Evolutionary conservation across 2,113 vertebrate genomes (phyloP), one percentile per base, ranked within the genome.

Genomic region (Caretta caretta): DNA sequence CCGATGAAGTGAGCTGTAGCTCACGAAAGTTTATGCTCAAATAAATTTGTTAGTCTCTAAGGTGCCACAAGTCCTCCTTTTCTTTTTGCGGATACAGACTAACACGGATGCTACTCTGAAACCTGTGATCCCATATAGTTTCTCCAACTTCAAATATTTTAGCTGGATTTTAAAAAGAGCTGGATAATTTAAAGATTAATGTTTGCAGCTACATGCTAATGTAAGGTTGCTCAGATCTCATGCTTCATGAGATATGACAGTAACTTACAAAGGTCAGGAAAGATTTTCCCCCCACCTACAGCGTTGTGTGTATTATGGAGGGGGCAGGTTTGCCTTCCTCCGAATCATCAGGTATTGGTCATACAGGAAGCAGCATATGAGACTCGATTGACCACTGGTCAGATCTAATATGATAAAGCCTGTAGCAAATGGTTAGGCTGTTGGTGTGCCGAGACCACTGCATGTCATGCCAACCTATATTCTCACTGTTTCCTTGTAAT

Each of bases 161-260:
- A 25, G 86, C 87, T 80, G 92, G 86, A 87, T 94, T 94, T 95
- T 95, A 56, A 89, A 72, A 93, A 95, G 90, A 53, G 51, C 76
- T 78, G 94, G 93, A 87, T 83, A 91, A 54, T 65, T 93, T 94
- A 94, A 90, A 48, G 86, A 96, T 90, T 93, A 22, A 92, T 95
- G 95, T 93, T 87, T 94, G 95, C 96, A 96, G 93, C 96, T 92
- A 94, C 83, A 22, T 94, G 96, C 93, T 90, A 94, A 90, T 87
- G 78, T 90, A 94, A 95, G 92, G 20, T 27, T 92, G 0, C 10
- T 24, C 46, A 53, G 79, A 56, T 88, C 51, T 83, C 90, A 5
- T 86, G 92, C 93, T 95, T 56, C 76, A 50, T 59, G 38, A 59
- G 31, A 65, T 65, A 57, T 25, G 82, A 72, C 17, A 38, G n/a